Conservation (phyloP, 2,888 invertebrate species). For the Iphiclides podalirius region DNA sequence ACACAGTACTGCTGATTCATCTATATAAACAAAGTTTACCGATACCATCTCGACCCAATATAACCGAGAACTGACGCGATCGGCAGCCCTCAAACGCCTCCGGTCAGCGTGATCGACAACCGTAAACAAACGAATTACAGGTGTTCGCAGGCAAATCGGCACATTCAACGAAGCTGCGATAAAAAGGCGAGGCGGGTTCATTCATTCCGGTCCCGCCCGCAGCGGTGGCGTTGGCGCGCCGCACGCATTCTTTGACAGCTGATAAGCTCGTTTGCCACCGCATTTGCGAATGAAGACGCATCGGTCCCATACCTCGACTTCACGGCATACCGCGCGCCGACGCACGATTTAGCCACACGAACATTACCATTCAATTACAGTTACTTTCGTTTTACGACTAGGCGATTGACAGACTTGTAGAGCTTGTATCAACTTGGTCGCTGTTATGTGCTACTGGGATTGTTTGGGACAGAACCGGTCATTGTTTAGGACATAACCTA, state of each 20-base stretch:
- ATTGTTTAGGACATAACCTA: too few relatives aligned
- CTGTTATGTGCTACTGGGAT: too few relatives aligned
- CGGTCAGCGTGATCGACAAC: conserved; percentile 20
- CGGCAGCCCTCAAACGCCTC: conserved; percentile 13
- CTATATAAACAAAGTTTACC: too few relatives aligned
- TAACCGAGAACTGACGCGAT: too few relatives aligned
- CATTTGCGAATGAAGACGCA: conserved; percentile 38
- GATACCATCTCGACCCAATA: too few relatives aligned
- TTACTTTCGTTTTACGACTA: too few relatives aligned
- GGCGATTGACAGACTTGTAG: too few relatives aligned
- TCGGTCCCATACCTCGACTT: conserved; percentile 24
- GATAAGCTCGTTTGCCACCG: conserved; percentile 53
- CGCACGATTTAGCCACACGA: conserved; percentile 4
- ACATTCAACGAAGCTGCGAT: conserved; percentile 59
- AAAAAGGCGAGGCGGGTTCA: conserved; percentile 61
- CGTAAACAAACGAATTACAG: conserved; percentile 58
- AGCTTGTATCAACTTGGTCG: too few relatives aligned
- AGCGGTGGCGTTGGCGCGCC: conserved; percentile 30
- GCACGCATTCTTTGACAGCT: conserved; percentile 64
- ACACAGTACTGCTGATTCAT: too few relatives aligned
- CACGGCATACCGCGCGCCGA: conserved; percentile 12
- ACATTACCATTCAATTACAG: background rate
- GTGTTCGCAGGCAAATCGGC: conserved; percentile 57
- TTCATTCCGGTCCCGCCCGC: conserved; percentile 36
- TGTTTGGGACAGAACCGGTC: too few relatives aligned